These are phyloP conservation scores for Arnoldichthys spilopterus DNA, from an alignment of 2,797 vertebrate genomes.

Conservation along the genomic window DNA sequence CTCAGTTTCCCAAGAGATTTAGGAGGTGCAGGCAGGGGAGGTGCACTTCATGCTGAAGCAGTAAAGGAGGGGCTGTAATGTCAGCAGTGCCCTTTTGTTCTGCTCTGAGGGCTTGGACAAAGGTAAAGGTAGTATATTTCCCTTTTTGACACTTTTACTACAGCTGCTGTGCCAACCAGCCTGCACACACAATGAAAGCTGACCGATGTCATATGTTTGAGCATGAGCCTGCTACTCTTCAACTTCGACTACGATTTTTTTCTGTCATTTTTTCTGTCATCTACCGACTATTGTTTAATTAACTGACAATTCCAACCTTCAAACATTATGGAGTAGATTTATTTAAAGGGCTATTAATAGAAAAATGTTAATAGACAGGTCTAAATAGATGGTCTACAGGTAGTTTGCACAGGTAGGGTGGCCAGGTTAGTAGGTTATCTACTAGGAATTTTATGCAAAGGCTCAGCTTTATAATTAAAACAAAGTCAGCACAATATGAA, in stretches of 20 bases:
- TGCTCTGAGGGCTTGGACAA: conserved; percentile 38
- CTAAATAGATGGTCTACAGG: background rate
- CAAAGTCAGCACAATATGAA: background rate
- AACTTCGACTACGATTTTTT: background rate
- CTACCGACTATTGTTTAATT: background rate
- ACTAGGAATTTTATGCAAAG: background rate
- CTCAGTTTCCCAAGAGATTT: conserved; percentile 11
- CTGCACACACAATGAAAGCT: conserved; percentile 47
- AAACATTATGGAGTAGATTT: background rate
- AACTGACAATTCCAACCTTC: background rate
- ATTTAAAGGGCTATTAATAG: background rate
- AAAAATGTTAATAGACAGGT: background rate
- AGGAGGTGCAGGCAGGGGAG: conserved; percentile 2
- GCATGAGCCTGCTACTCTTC: conserved; percentile 33
- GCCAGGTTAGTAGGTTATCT: background rate
- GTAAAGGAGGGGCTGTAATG: conserved; percentile 30
- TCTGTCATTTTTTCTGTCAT: background rate
- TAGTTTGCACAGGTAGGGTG: background rate
- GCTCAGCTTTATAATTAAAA: background rate
- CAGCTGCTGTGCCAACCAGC: conserved; percentile 39
- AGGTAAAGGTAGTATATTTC: conserved; percentile 49
- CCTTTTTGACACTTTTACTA: conserved; percentile 54
- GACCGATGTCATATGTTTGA: conserved; percentile 52
- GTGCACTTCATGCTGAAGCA: conserved; percentile 24
- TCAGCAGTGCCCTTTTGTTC: conserved; percentile 43